Conservation (phyloP, 2,113 vertebrate species). For the Tachysurus vachellii region DNA sequence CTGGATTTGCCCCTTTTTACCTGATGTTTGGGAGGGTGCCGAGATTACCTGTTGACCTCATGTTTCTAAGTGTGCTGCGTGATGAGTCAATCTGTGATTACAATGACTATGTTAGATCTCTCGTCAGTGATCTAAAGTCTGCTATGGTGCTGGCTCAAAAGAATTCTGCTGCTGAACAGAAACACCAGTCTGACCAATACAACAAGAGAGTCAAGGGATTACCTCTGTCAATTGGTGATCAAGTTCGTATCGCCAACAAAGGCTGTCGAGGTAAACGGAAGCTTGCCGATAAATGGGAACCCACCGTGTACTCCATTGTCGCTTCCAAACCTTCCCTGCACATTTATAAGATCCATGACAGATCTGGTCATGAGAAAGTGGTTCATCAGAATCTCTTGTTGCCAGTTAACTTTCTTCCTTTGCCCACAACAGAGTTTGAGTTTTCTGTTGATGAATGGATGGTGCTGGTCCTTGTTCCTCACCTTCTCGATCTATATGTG, state of each 20-base stretch:
- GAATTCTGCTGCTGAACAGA: background rate
- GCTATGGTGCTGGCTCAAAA: background rate
- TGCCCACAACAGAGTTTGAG: background rate
- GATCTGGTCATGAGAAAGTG: conserved; percentile 2
- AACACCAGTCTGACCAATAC: no score
- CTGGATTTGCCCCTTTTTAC: background rate
- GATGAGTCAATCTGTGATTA: conserved; percentile 7
- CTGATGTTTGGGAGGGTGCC: no score
- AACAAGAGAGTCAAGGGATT: no score
- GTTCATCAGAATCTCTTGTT: conserved; percentile 31
- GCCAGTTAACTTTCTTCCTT: conserved; percentile 40
- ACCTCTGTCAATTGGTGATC: no score
- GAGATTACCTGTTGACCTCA: background rate
- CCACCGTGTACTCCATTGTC: no score
- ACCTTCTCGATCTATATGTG: background rate
- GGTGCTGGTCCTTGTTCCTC: background rate
- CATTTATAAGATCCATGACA: no score
- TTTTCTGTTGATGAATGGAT: background rate
- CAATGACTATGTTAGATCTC: background rate
- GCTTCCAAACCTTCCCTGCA: no score
- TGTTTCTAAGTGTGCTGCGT: background rate
- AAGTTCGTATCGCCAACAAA: no score
- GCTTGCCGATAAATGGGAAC: no score
- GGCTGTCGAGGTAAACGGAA: no score
- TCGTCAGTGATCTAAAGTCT: background rate